Evolutionary conservation across 1,140 invertebrate genomes (phyloP), one percentile per base, ranked within the genome.

Genomic region (Caerostris extrusa): DNA sequence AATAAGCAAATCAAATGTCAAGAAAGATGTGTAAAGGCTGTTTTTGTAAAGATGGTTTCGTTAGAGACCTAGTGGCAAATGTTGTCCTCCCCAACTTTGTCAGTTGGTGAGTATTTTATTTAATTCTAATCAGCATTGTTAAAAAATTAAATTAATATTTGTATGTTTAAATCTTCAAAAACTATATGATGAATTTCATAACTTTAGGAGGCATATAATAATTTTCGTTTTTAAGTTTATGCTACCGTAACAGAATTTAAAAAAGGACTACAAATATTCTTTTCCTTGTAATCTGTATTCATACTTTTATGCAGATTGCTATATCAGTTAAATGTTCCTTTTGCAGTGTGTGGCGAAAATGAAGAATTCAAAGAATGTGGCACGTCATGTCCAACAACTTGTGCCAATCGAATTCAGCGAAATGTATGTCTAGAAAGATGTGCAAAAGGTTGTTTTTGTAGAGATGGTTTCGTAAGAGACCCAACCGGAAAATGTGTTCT

Each of bases 21-120:
- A 57, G 14, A 71, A 34, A 14, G 5, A 12, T 93, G 91, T 34
- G 50, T 10, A 12, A 56, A 58, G 91, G 91, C 12, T 93, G 91
- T 60, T 87, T 88, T 14, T 93, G 91, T 58, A 93, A 88, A 81
- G 53, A 14, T 7, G 91, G 85, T 7, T 93, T 19, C 77, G 85
- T 93, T 12, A 55, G 55, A 71, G 90, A 58, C 7, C 81, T 17
- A 56, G 53, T 64, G 58, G 69, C 2, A 64, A 61, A 7, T 91
- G 90, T 19, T 19, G 82, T 12, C 14, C 14, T 4, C 90, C 90
- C 56, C 3, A n/a, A 5, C 3, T 83, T 10, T 91, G 90, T 69
- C 71, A n/a, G n/a, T 64, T 81, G 81, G 90, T 91, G 56, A 90
- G 17, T 81, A 19, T 10, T 1, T 64, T 64, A 10, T 7, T 64